Evolutionary conservation across 2,797 vertebrate species (phyloP).

Genomic region (Thalassophryne amazonica): DNA sequence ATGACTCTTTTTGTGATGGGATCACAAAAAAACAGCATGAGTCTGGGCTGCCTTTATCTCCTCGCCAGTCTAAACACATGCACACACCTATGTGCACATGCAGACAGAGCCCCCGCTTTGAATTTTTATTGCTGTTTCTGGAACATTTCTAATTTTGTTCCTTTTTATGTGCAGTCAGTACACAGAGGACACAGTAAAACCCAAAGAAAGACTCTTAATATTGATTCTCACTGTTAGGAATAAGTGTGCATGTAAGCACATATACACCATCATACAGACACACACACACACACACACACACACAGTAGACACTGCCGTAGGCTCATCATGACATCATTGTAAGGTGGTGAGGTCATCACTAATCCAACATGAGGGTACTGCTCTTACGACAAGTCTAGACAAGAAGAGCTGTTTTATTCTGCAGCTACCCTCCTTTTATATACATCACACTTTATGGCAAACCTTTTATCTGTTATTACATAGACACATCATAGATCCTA

Average conservation of each 20-base stretch:
- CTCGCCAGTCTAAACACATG: background rate
- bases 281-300: conserved; percentile 21
- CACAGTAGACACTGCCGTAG: conserved; percentile 58
- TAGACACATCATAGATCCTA: no score
- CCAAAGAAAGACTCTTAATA: background rate
- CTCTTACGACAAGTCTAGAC: conserved; percentile 68
- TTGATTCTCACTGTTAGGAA: background rate
- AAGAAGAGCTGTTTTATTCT: conserved; percentile 43
- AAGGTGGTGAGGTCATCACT: conserved; percentile 70
- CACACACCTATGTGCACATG: background rate
- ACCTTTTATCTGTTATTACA: no score
- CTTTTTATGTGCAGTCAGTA: no score
- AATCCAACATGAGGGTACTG: conserved; percentile 55
- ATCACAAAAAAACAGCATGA: no score
- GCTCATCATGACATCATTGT: conserved; percentile 78
- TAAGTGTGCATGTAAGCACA: conserved; percentile 1
- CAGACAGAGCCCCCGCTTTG: background rate
- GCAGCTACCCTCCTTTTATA: conserved; percentile 9
- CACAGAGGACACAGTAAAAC: background rate
- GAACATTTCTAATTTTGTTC: background rate
- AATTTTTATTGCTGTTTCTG: background rate
- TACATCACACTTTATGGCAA: conserved; percentile 5
- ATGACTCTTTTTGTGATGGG: no score
- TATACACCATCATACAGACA: conserved; percentile 5
- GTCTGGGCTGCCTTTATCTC: background rate